phyloP scores from a whole-genome alignment of 2,888 invertebrate genomes.

The Philhelius pedissequus region DNA sequence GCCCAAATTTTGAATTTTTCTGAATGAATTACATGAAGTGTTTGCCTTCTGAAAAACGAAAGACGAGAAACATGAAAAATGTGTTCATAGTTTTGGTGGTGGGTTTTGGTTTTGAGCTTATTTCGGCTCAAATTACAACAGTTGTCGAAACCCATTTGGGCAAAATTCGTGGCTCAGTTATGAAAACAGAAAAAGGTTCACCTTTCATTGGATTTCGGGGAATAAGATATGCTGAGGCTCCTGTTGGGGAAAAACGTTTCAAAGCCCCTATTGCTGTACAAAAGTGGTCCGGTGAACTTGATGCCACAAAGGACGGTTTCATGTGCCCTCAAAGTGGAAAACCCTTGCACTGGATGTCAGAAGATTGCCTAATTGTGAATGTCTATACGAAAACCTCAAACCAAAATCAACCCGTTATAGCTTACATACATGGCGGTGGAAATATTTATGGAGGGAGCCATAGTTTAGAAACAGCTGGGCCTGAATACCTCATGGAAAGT shows the following conservation, averaged over 20 bases:
- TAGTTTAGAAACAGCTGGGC: slow-evolving; percentile 75
- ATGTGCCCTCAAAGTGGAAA: slow-evolving; percentile 74
- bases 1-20: too few relatives aligned
- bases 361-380: slow-evolving; percentile 84
- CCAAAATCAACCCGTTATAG: slow-evolving; percentile 70
- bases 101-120: neutral
- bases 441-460: slow-evolving; percentile 73
- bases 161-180: slow-evolving; percentile 76
- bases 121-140: slow-evolving; percentile 2
- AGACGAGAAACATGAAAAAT: too few relatives aligned
- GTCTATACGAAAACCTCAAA: slow-evolving; percentile 79
- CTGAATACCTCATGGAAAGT: slow-evolving; percentile 74
- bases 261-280: slow-evolving; percentile 75
- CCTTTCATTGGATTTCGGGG: slow-evolving; percentile 79
- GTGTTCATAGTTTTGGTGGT: neutral
- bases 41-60: too few relatives aligned
- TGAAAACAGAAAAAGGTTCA: slow-evolving; percentile 77
- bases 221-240: slow-evolving; percentile 79
- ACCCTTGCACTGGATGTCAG: slow-evolving; percentile 76
- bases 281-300: slow-evolving; percentile 72
- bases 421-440: slow-evolving; percentile 75
- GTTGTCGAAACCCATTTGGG: slow-evolving; percentile 74
- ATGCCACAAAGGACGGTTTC: slow-evolving; percentile 78
- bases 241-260: slow-evolving; percentile 78
- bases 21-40: too few relatives aligned